A percentile compares a stretch with the other conserved stretches of the same genome.
Conservation (phyloP, 2,797 vertebrate species). For the Delichon dasypus region DNA sequence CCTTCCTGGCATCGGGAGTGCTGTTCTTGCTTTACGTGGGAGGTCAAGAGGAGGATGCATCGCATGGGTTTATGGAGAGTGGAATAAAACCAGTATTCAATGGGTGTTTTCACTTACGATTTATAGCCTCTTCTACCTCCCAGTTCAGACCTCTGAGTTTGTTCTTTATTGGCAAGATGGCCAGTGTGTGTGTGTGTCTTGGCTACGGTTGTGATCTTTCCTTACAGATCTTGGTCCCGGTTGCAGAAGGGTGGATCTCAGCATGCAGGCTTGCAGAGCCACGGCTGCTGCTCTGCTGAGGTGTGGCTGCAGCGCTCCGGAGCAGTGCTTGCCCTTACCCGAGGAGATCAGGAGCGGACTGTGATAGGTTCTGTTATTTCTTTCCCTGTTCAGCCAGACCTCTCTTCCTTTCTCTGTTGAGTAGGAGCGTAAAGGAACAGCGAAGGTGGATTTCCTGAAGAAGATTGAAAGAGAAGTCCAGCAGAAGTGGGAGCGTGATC, state of each 20-base stretch:
- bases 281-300: not conserved
- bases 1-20: accelerated
- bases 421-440: constrained; percentile 94
- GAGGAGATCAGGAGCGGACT: accelerated
- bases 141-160: not conserved
- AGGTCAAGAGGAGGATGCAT: accelerated
- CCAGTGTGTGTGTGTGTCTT: not conserved
- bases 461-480: constrained; percentile 92
- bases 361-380: accelerated
- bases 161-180: accelerated
- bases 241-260: accelerated
- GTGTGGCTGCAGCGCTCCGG: accelerated
- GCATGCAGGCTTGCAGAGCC: accelerated
- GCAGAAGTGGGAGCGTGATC: constrained; percentile 89
- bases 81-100: not conserved
- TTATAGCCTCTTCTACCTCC: accelerated
- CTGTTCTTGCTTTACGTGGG: accelerated
- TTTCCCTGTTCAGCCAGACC: not conserved
- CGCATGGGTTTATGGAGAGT: accelerated
- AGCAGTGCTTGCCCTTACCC: accelerated
- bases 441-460: constrained; percentile 93
- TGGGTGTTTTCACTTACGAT: accelerated
- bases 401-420: not conserved
- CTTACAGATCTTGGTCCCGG: accelerated
- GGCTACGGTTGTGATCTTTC: not conserved